Base-by-base conservation (phyloP, 92 coral and sea anemone genomes). In the Siderastrea radians region DNA sequence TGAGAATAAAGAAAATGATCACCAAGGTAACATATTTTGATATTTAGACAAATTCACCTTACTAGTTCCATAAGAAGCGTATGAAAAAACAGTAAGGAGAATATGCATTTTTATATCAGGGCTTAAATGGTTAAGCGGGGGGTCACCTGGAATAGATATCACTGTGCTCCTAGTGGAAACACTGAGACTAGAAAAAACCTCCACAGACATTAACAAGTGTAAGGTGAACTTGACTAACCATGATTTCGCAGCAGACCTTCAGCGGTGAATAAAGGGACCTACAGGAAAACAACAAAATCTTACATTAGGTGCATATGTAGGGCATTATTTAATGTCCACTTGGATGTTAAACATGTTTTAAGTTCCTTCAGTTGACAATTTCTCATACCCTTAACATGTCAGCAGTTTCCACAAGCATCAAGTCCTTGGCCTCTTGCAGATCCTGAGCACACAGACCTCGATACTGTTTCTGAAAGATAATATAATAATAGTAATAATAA, bases 351-450 rank as follows among this genome's bases (percentile, higher is more conserved):
- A 26, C 38, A 26, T 26, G 38, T 26, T 26, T 26, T 26, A 26
- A 26, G 38, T 26, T 26, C 38, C 38, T 26, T 26, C 38, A 26
- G 38, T 26, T 26, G 38, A 26, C 38, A 55, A 55, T 14, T 55
- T 3, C 2, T 55, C 86, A 63, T 69, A 97, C 99, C 98, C 91
- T 90, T 4, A 97, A 87, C 98, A 97, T 97, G 68, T 97, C 99
- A 2, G 99, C 99, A 11, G 98, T 97, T 64, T 97, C 98, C 71
- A 95, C 98, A 51, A 97, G 90, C 53, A 97, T 83, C 91, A 93
- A 90, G 82, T 97, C 99, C 68, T 97, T 97, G 58, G 99, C 98
- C 65, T 97, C 99, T 88, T 97, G 99, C 1, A 97, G 92, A 77
- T 97, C 99, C 69, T 97, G 98, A 10, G 95, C 96, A 80, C 99